phyloP scores from a whole-genome alignment of 2,888 invertebrate species.

The Diarsia brunnea region DNA sequence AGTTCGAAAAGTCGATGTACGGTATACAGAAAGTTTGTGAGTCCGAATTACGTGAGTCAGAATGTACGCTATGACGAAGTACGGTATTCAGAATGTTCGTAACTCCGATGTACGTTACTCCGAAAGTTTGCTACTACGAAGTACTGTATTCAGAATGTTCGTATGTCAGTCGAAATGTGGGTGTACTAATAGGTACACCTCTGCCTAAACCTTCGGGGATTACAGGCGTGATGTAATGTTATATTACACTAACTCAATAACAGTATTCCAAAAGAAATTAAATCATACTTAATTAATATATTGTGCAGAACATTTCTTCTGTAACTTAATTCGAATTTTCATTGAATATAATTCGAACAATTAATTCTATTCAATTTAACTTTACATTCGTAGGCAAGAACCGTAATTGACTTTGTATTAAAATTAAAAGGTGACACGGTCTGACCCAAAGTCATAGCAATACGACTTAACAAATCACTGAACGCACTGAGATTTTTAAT shows the following conservation, averaged over 20 bases:
- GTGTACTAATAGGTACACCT: background rate
- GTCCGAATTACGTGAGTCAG: too few species aligned
- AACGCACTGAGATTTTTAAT: constrained; percentile 36
- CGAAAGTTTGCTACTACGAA: too few species aligned
- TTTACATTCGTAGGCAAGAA: constrained; percentile 8
- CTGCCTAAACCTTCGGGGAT: background rate
- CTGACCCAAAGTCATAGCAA: constrained; percentile 33
- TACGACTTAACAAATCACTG: constrained; percentile 31
- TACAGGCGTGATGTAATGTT: background rate
- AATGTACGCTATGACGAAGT: too few species aligned
- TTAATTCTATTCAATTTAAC: constrained; percentile 21
- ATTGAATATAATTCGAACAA: background rate
- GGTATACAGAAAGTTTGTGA: too few species aligned
- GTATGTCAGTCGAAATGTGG: too few species aligned
- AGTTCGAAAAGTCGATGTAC: too few species aligned
- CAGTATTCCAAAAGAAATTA: background rate
- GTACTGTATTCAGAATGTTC: too few species aligned
- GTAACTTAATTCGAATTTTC: background rate
- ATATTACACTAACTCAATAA: background rate
- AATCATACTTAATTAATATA: background rate
- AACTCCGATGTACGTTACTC: too few species aligned
- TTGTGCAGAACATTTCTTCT: background rate
- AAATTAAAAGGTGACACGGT: constrained; percentile 43
- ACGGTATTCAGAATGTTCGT: too few species aligned
- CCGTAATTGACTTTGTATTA: constrained; percentile 40